Base-by-base conservation (phyloP, 1,140 invertebrate genomes). In the Penaeus chinensis region DNA sequence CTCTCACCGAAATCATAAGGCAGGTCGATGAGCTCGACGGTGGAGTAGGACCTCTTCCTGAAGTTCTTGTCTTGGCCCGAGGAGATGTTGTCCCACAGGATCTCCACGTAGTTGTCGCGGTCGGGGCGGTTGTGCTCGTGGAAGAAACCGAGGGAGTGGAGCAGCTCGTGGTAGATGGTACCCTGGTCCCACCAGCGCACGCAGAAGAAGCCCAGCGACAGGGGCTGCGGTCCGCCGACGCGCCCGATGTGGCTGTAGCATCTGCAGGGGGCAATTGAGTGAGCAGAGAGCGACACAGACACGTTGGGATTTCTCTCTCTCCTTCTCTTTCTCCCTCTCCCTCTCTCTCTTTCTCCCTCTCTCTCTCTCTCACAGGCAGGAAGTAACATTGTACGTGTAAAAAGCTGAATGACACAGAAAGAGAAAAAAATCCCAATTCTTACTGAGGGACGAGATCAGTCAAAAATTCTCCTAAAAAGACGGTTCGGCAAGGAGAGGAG, bases 81-180 rank as follows among this genome's bases (percentile, higher is more conserved):
- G 10, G 80, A 83, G n/a, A 93, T 93, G 88, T 93, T 93, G 16
- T 91, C 87, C 91, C 92, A 92, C 83, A 91, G 89, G 42, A 93
- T 90, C 27, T 91, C 89, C 11, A 93, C 91, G 90, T 90, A 92
- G 11, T 91, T 79, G 87, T 93, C 92, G 22, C 93, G 83, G 88
- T 93, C 93, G 0, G 92, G 92, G 8, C 93, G 90, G 77, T 92
- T 92, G 90, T 93, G 93, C 82, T 93, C 92, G 86, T 93, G 93
- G 90, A 91, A 92, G 89, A 93, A 93, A 0, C 93, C 93, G 16
- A 93, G 87, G 24, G 91, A 90, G 88, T 93, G 93, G 18, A 91
- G 90, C 74, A 93, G 89, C 85, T 93, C 92, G 89, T 93, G 92
- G 32, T 92, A 90, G 24, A 92, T 85, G 66, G 87, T 78, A 8